These are phyloP conservation scores for Stegana nigrithorax DNA, from an alignment of 2,888 invertebrate species.

Conservation along the genomic window DNA sequence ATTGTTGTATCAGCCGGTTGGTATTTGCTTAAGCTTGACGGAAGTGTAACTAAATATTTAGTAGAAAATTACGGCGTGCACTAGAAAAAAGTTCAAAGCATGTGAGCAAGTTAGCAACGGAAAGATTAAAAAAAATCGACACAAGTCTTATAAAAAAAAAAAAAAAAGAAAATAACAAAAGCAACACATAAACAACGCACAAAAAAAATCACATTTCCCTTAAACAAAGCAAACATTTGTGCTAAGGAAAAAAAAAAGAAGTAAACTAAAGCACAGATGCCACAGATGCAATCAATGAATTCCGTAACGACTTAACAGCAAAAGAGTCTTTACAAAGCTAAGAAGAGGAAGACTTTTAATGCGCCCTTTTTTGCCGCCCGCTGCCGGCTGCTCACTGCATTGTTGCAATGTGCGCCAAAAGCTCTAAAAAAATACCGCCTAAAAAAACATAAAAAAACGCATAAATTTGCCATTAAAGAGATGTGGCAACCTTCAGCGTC, in stretches of 20 bases:
- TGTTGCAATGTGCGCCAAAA: too few species aligned
- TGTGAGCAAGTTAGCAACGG: too few species aligned
- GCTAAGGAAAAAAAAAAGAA: neutral
- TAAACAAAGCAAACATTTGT: conserved; percentile 3
- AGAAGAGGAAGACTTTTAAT: too few species aligned
- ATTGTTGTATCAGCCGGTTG: too few species aligned
- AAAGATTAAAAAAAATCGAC: conserved; percentile 4
- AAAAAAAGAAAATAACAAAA: neutral
- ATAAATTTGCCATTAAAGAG: neutral
- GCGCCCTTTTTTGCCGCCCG: too few species aligned
- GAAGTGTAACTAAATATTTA: conserved; percentile 11
- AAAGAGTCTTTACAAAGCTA: too few species aligned
- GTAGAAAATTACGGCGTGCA: conserved; percentile 1
- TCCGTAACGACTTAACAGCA: too few species aligned
- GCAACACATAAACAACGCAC: neutral
- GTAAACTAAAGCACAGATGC: neutral
- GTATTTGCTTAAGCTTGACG: conserved; percentile 3
- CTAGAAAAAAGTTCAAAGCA: neutral
- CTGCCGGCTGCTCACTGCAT: too few species aligned
- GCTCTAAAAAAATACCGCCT: neutral
- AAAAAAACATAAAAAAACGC: neutral
- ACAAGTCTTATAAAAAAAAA: neutral
- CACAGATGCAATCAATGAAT: too few species aligned
- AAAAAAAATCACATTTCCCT: conserved; percentile 9
- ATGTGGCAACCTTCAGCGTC: neutral